These are phyloP conservation scores for Ploceus nigricollis DNA, from an alignment of 2,113 vertebrate genomes.

Conservation along the genomic window DNA sequence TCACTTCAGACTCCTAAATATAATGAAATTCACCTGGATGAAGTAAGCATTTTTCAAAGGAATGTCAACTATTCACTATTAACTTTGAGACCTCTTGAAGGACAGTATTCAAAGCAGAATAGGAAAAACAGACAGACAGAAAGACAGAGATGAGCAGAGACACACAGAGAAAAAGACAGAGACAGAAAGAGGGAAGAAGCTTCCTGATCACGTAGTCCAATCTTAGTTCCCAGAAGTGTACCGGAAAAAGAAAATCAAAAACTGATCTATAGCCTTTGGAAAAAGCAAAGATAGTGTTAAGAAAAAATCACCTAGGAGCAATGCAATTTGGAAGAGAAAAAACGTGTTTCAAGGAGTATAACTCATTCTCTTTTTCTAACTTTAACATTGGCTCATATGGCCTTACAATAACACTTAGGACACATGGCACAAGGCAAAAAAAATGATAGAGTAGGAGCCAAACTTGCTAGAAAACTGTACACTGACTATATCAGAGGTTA, in stretches of 20 bases:
- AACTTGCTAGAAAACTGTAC: background rate
- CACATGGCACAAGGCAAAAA: background rate
- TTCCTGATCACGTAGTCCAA: background rate
- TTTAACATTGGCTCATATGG: background rate
- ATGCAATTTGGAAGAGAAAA: background rate
- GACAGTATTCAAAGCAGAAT: background rate
- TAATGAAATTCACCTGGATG: background rate
- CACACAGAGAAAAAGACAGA: background rate
- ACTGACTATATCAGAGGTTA: background rate
- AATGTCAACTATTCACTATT: background rate
- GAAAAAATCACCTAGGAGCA: background rate
- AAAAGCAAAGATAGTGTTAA: background rate
- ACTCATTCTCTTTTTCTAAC: background rate
- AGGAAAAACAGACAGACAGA: background rate
- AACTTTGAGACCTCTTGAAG: background rate
- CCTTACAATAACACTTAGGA: background rate
- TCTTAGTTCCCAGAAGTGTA: background rate
- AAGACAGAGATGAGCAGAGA: background rate
- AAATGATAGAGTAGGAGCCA: background rate
- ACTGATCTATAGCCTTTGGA: background rate
- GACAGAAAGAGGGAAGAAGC: background rate
- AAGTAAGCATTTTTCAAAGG: background rate
- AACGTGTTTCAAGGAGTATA: background rate
- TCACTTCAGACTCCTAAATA: background rate
- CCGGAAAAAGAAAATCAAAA: background rate